Evolutionary conservation across 2,113 vertebrate species (phyloP).

Genomic region (Pelmatolapia mariae): DNA sequence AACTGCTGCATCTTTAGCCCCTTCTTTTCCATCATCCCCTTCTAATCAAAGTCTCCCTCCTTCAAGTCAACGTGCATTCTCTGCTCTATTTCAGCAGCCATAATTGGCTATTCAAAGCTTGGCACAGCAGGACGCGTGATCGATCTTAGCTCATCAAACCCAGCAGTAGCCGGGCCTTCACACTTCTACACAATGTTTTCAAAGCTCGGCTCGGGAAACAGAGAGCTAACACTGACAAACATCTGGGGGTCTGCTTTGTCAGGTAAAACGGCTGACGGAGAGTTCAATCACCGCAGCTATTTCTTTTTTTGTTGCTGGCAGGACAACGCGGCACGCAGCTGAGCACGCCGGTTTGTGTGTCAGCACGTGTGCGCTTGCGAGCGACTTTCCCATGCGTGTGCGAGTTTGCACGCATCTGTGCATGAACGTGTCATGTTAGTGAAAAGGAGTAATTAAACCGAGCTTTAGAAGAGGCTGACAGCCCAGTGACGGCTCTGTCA

Average conservation of each 20-base stretch:
- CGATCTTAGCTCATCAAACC: slow-evolving; percentile 46
- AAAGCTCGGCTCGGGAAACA: slow-evolving; percentile 6
- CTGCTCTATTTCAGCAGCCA: slow-evolving; percentile 25
- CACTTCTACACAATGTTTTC: slow-evolving; percentile 14
- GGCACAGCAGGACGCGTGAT: slow-evolving; percentile 27
- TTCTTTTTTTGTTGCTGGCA: slow-evolving; percentile 17
- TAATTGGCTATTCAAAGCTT: slow-evolving; percentile 55
- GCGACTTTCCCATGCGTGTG: slow-evolving; percentile 11
- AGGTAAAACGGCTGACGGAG: slow-evolving; percentile 35
- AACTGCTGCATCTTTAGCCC: background rate
- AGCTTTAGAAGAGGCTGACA: slow-evolving; percentile 61
- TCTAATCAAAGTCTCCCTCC: slow-evolving; percentile 17
- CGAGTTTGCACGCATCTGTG: slow-evolving; percentile 41
- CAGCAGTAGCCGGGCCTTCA: slow-evolving; percentile 5
- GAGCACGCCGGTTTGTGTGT: slow-evolving; percentile 7
- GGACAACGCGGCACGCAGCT: background rate
- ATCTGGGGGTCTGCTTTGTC: slow-evolving; percentile 59
- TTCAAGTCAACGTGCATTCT: background rate
- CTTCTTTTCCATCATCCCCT: background rate
- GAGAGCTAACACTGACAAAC: slow-evolving; percentile 41
- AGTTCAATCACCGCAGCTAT: slow-evolving; percentile 41
- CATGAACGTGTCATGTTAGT: slow-evolving; percentile 43
- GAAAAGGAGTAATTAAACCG: slow-evolving; percentile 77
- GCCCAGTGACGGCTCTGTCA: slow-evolving; percentile 57
- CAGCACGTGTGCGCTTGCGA: background rate